These are phyloP conservation scores for Troilus luridus DNA, from an alignment of 2,888 invertebrate genomes.

Conservation along the genomic window DNA sequence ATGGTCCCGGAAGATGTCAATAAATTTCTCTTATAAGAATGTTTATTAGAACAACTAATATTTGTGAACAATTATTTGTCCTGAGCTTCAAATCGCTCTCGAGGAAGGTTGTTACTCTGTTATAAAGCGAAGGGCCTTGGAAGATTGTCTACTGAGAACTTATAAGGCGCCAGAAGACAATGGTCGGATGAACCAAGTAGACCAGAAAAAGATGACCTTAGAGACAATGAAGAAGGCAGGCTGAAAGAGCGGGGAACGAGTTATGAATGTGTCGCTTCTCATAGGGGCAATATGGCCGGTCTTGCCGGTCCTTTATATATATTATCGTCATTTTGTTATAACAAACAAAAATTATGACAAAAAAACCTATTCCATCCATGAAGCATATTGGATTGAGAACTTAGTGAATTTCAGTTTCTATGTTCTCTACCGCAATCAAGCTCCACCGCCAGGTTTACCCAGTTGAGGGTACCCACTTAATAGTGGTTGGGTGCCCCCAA, in stretches of 20 bases:
- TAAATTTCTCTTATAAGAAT: too few species aligned
- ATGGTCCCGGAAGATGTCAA: too few species aligned
- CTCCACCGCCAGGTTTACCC: too few species aligned
- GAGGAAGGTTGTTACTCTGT: neutral
- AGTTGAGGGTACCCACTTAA: too few species aligned
- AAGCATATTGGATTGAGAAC: too few species aligned
- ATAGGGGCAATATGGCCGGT: neutral
- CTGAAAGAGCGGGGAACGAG: neutral
- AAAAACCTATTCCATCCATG: too few species aligned
- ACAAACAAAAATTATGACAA: too few species aligned
- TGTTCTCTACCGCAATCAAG: too few species aligned
- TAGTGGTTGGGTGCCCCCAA: too few species aligned
- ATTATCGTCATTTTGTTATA: too few species aligned
- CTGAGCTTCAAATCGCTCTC: neutral
- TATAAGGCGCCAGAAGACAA: conserved; percentile 17
- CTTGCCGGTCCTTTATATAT: neutral
- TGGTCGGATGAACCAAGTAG: conserved; percentile 5
- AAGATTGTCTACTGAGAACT: neutral
- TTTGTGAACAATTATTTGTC: neutral
- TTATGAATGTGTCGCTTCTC: neutral
- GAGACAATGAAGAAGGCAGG: conserved; percentile 1
- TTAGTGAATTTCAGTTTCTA: too few species aligned
- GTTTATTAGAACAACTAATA: too few species aligned
- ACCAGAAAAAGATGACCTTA: conserved; percentile 30
- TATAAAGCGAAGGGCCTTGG: neutral